A percentile compares a stretch with the other conserved stretches of the same genome.
These are phyloP conservation scores for Hylyphantes graminicola DNA, from an alignment of 1,140 invertebrate genomes.

Conservation along the genomic window DNA sequence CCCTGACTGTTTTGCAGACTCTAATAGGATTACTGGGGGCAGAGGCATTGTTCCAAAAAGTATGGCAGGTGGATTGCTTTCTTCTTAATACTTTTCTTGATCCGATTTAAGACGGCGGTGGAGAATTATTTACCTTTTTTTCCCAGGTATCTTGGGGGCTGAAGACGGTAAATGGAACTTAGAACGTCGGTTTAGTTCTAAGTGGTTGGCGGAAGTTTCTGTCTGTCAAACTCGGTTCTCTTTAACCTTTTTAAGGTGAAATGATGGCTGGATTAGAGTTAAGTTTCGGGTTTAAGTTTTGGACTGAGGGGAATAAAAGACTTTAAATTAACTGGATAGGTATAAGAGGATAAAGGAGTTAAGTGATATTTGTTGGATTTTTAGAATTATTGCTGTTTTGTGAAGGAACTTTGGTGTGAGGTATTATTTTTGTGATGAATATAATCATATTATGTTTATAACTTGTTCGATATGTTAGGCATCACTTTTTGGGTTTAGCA, in stretches of 20 bases:
- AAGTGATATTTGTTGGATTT: no score
- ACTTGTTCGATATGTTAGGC: no score
- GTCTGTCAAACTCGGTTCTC: conserved; percentile 3
- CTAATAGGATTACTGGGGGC: conserved; percentile 32
- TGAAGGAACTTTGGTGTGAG: no score
- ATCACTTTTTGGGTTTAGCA: no score
- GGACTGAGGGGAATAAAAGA: no score
- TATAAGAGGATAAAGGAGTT: no score
- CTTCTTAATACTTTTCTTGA: conserved; percentile 10
- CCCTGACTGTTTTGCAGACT: not conserved
- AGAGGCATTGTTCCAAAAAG: conserved; percentile 8
- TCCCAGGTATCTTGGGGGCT: not conserved
- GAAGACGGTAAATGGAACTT: not conserved
- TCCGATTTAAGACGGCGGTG: conserved; percentile 20
- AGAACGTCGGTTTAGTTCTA: not conserved
- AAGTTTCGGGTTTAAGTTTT: no score
- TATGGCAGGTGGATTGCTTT: conserved; percentile 32
- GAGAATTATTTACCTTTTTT: not conserved
- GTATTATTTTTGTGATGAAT: no score
- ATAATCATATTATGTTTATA: no score
- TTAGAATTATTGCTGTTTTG: no score
- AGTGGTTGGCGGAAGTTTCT: not conserved
- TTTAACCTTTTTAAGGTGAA: not conserved
- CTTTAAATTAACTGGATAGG: no score
- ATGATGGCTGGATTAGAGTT: not conserved